Base-by-base conservation (phyloP, 2,888 invertebrate genomes). In the Erebia ligea region DNA sequence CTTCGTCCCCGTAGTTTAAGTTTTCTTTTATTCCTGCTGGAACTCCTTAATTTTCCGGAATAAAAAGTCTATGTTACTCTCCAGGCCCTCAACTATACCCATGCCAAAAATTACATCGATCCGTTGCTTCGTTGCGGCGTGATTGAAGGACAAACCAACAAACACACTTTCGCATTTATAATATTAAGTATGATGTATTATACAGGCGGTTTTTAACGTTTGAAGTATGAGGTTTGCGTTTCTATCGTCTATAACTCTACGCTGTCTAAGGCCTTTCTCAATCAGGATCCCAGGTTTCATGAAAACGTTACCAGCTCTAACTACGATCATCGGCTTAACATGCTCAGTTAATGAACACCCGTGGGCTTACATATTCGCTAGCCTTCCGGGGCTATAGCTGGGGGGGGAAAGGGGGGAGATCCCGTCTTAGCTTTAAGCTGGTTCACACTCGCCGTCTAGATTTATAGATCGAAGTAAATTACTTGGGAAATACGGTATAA, bases 331-430 rank as follows among this genome's bases (percentile, higher is more conserved):
- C 86, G 85, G 87, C 87, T 91, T 88, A 90, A 88, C 89, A 88
- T 88, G 86, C 82, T 80, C 84, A 87, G 86, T 87, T 91, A 90
- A 91, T 90, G 90, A 90, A 88, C 86, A 84, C 82, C 83, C 82
- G 78, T 79, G 81, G 84, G 85, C 84, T 83, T 84, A 86, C 84
- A 88, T 84, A 86, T 84, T 84, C 86, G 80, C 82, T 82, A 79
- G 75, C 77, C 75, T 70, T 66, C 72, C 76, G 76, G 72, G 73
- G 74, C 74, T 79, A 76, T 73, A 80, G 74, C 63, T 66, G 57
- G 70, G 70, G 71, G 75, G 72, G 70, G 56, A 17, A 73, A 19
- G 73, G 77, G 75, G 70, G 66, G 77, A 72, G 40, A 68, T 76
- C 78, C 68, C 74, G 70, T 72, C 74, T 74, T 74, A 71, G 70